Conservation (phyloP, 1,140 invertebrate species). For the Cecropterus lyciades region DNA sequence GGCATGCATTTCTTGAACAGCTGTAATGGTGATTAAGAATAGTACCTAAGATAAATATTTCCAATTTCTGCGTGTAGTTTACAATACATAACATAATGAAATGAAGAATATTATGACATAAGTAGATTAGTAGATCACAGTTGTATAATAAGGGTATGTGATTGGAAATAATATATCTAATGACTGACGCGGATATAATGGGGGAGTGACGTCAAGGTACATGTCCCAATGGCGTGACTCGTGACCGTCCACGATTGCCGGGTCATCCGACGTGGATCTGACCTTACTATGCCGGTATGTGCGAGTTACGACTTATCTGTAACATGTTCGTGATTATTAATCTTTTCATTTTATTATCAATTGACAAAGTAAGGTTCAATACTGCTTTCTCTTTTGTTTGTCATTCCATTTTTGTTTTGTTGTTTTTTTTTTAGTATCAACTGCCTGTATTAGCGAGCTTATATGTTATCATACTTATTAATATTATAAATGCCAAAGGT, state of each 20-base stretch:
- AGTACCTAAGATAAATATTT: too few species aligned
- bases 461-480: too few species aligned
- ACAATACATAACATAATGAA: neutral
- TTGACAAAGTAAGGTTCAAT: too few species aligned
- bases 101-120: neutral
- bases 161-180: slow-evolving; percentile 4
- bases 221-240: slow-evolving; percentile 27
- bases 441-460: too few species aligned
- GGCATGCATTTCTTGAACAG: too few species aligned
- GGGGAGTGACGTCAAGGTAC: slow-evolving; percentile 43
- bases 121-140: neutral
- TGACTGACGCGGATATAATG: neutral
- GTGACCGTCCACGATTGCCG: slow-evolving; percentile 12
- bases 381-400: too few species aligned
- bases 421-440: too few species aligned
- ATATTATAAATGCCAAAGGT: too few species aligned
- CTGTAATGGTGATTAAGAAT: too few species aligned
- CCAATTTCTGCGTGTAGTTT: too few species aligned
- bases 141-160: slow-evolving; percentile 10
- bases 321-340: neutral
- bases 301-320: slow-evolving; percentile 12
- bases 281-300: slow-evolving; percentile 1
- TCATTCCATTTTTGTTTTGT: too few species aligned
- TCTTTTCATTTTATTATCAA: too few species aligned
- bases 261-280: slow-evolving; percentile 35